Percentiles rank a stretch among this genome's conserved stretches.
These are phyloP conservation scores for Callyntrura sp. DNA, from an alignment of 2,888 invertebrate genomes.

Conservation along the genomic window DNA sequence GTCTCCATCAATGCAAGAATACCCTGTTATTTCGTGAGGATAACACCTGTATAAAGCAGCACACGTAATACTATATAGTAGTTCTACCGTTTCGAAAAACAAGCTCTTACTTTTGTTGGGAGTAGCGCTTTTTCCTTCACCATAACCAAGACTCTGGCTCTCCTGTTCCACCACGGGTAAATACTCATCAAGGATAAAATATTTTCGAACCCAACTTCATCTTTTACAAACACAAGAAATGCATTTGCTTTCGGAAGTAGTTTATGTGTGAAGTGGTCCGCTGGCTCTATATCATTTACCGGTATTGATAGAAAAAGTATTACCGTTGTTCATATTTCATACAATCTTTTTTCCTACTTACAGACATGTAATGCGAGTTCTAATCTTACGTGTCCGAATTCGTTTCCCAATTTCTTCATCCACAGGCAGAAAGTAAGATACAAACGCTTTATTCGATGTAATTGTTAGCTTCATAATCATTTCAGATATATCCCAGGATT, in stretches of 20 bases:
- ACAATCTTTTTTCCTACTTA: neutral
- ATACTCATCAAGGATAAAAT: constrained; percentile 68
- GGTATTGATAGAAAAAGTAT: too few relatives aligned
- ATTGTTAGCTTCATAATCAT: constrained; percentile 78
- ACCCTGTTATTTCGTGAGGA: too few relatives aligned
- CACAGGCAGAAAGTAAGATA: constrained; percentile 82
- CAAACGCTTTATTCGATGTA: constrained; percentile 79
- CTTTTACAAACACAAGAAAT: constrained; percentile 81
- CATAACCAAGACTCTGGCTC: constrained; percentile 78
- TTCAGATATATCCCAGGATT: constrained; percentile 83
- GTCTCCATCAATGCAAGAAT: constrained; percentile 78
- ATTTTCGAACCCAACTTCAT: constrained; percentile 81
- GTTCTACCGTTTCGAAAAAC: too few relatives aligned
- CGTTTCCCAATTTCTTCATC: constrained; percentile 69
- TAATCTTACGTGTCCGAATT: constrained; percentile 63
- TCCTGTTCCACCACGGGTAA: constrained; percentile 78
- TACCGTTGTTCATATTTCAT: neutral
- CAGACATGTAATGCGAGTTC: too few relatives aligned
- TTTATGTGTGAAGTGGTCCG: constrained; percentile 81
- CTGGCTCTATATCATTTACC: too few relatives aligned
- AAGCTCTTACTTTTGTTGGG: constrained; percentile 80
- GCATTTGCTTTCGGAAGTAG: constrained; percentile 81
- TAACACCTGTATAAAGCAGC: too few relatives aligned
- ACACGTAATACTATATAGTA: too few relatives aligned
- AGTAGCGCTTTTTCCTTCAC: constrained; percentile 80